Conservation (phyloP, 2,888 invertebrate genomes). For the Clostera curtula region DNA sequence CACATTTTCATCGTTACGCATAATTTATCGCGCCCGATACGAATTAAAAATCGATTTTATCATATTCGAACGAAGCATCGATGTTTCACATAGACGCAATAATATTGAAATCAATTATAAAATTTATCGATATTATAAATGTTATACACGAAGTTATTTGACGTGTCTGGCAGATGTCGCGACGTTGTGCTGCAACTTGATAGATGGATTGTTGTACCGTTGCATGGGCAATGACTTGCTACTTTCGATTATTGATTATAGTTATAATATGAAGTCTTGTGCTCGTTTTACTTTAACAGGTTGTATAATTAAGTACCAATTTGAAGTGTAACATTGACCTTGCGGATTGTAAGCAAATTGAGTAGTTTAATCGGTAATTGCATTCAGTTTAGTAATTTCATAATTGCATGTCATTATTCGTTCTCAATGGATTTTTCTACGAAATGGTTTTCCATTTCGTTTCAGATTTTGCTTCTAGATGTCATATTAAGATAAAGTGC, state of each 20-base stretch:
- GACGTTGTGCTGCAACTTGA: slow-evolving; percentile 34
- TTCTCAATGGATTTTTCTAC: too few species aligned
- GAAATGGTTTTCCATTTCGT: too few species aligned
- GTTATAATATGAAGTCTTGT: slow-evolving; percentile 23
- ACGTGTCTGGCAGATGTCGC: slow-evolving; percentile 35
- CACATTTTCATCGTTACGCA: slow-evolving; percentile 19
- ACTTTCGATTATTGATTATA: slow-evolving; percentile 32
- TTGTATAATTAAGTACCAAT: not conserved
- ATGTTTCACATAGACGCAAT: slow-evolving; percentile 20
- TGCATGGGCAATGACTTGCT: slow-evolving; percentile 47
- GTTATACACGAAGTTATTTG: slow-evolving; percentile 37
- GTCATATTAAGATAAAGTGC: too few species aligned
- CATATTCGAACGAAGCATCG: slow-evolving; percentile 10
- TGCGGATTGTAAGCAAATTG: too few species aligned
- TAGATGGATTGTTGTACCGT: slow-evolving; percentile 45
- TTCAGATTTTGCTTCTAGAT: too few species aligned
- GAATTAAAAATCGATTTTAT: slow-evolving; percentile 24
- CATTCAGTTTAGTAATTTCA: too few species aligned
- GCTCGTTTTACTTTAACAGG: slow-evolving; percentile 5
- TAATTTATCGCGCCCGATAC: slow-evolving; percentile 20
- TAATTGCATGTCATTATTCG: too few species aligned
- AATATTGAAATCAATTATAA: slow-evolving; percentile 28
- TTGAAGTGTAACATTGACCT: too few species aligned
- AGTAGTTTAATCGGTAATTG: too few species aligned
- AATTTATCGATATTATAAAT: slow-evolving; percentile 36